Evolutionary conservation across 2,113 vertebrate species (phyloP), one percentile per base, ranked within the genome.

Genomic region (Oxyruncus cristatus): DNA sequence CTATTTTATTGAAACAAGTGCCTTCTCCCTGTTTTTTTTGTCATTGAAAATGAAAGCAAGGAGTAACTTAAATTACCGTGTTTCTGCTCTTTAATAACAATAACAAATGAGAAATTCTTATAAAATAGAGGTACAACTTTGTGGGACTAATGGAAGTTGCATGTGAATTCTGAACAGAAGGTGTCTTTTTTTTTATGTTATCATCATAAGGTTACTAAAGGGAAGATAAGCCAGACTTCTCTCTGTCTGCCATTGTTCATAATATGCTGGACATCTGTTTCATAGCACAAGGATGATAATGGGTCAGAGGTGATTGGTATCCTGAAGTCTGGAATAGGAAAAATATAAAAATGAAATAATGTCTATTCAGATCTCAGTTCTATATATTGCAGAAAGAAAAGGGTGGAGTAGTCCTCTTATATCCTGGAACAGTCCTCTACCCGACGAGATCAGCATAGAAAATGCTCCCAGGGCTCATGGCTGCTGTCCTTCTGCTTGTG

Each of bases 41-140:
- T 11, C 16, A 47, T 18, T 77, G 88, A 67, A 94, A 94, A 92
- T 90, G 59, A 88, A 95, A 90, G 84, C 26, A 58, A 74, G 74
- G 53, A 70, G 15, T 85, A 88, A 94, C 82, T 95, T 86, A 78
- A 96, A 89, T 81, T 81, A 86, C 49, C 3, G 6, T 32, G 8
- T 52, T 92, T 88, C 62, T 59, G 49, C 44, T 94, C 52, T 73
- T 86, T 52, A 83, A 12, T 74, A 94, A 92, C 63, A 92, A 39
- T 46, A 89, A 92, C 47, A 95, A 89, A 79, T 42, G 23, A 66
- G 35, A 55, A 93, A 93, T 70, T 91, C 44, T 89, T 84, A 55
- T 13, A 58, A 81, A 94, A 72, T 44, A 81, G 73, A 95, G 28
- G 56, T 32, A 52, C 23, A 74, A 33, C 55, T 87, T 67, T 94